Percentiles rank a stretch among this genome's conserved stretches.
phyloP scores from a whole-genome alignment of 2,888 invertebrate genomes.

The Plebejus melissa region DNA sequence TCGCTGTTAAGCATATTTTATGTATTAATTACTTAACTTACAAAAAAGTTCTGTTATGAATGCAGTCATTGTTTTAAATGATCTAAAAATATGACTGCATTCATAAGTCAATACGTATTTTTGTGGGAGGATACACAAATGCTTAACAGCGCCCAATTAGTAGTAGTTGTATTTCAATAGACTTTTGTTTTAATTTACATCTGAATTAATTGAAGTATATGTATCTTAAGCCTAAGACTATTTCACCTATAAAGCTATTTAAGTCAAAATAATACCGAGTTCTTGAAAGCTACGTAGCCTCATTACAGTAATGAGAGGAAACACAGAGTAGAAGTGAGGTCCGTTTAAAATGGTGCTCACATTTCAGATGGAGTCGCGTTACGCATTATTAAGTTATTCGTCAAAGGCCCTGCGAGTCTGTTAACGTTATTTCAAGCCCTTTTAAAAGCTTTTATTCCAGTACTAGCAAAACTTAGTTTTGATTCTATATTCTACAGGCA shows the following conservation, averaged over 20 bases:
- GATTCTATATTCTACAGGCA: background rate
- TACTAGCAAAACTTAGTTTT: background rate
- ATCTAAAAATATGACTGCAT: too few species aligned
- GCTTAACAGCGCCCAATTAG: too few species aligned
- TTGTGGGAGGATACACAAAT: too few species aligned
- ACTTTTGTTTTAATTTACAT: too few species aligned
- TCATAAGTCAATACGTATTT: too few species aligned
- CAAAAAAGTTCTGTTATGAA: too few species aligned
- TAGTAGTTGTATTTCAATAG: too few species aligned
- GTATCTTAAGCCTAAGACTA: too few species aligned
- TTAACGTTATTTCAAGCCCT: conserved; percentile 7
- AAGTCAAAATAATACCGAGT: background rate
- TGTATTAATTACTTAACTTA: too few species aligned
- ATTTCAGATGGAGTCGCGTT: conserved; percentile 9
- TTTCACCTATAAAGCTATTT: background rate
- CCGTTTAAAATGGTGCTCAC: background rate
- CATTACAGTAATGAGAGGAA: background rate
- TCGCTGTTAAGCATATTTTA: too few species aligned
- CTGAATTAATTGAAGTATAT: too few species aligned
- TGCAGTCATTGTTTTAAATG: too few species aligned
- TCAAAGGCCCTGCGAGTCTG: background rate
- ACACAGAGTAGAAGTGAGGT: background rate
- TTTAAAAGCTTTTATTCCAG: background rate
- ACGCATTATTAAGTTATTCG: conserved; percentile 17
- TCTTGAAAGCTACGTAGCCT: background rate